Percentiles rank a stretch among this genome's conserved stretches.
phyloP scores from a whole-genome alignment of 2,888 invertebrate genomes.

The Lydus trimaculatus region DNA sequence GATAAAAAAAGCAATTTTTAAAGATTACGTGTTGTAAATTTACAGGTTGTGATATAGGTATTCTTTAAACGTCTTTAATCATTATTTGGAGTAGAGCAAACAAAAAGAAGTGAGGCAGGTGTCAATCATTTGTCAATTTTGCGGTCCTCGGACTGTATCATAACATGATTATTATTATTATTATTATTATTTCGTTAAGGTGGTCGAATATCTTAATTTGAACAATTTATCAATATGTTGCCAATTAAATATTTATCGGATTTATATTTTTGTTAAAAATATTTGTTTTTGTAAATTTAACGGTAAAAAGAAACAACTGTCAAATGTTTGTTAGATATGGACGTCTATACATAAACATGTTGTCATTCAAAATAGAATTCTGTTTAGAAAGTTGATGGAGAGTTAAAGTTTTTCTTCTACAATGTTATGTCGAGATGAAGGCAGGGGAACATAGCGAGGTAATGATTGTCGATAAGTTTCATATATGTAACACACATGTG shows the following conservation, averaged over 20 bases:
- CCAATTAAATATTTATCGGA: conserved; percentile 3
- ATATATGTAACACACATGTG: background rate
- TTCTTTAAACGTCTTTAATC: conserved; percentile 1
- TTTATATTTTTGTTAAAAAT: background rate
- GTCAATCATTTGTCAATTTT: conserved; percentile 6
- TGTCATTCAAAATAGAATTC: background rate
- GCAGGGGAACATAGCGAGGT: background rate
- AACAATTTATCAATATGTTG: background rate
- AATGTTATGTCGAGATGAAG: background rate
- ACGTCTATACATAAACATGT: conserved; percentile 5
- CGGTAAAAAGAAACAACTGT: conserved; percentile 2
- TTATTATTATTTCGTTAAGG: background rate
- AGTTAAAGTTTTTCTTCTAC: background rate
- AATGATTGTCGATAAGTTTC: conserved; percentile 1
- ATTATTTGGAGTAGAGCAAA: background rate
- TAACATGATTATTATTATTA: background rate
- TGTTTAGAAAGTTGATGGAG: background rate
- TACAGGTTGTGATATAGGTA: background rate
- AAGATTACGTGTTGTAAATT: background rate
- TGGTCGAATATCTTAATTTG: background rate
- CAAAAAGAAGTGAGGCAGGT: background rate
- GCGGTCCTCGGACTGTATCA: background rate
- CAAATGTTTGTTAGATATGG: background rate
- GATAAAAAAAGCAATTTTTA: background rate
- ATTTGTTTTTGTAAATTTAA: conserved; percentile 1